Conservation (phyloP, 92 coral and sea anemone genomes). For the Micromussa lordhowensis region DNA sequence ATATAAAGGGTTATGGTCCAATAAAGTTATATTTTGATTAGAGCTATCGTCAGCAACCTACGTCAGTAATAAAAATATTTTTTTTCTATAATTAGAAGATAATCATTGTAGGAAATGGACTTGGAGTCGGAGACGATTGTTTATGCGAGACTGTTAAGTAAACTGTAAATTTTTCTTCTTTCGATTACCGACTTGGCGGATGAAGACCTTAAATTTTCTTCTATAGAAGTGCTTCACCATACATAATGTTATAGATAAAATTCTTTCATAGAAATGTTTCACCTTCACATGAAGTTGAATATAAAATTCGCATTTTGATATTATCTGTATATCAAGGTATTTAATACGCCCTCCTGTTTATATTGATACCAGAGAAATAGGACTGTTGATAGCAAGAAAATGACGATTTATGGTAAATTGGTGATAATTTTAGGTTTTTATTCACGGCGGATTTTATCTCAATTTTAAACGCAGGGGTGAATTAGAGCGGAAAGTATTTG, state of each 20-base stretch:
- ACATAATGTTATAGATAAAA: no score
- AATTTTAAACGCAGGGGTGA: no score
- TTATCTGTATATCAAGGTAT: neutral
- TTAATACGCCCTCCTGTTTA: neutral
- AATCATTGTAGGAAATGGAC: neutral
- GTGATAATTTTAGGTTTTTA: neutral
- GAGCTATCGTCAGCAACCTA: neutral
- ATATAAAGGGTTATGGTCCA: neutral
- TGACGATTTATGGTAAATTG: no score
- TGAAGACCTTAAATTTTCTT: neutral
- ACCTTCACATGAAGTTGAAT: no score
- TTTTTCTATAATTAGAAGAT: neutral
- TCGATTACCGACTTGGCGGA: neutral
- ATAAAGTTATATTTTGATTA: neutral
- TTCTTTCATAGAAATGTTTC: no score
- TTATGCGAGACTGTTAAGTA: neutral
- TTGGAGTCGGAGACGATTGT: neutral
- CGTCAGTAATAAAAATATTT: neutral
- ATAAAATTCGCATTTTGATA: no score
- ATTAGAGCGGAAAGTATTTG: no score
- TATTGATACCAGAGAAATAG: neutral
- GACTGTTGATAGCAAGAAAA: neutral
- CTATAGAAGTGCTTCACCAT: no score
- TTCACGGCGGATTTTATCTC: no score
- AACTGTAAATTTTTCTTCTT: no score